Conservation (phyloP, 2,797 vertebrate species). For the Carapus acus region DNA sequence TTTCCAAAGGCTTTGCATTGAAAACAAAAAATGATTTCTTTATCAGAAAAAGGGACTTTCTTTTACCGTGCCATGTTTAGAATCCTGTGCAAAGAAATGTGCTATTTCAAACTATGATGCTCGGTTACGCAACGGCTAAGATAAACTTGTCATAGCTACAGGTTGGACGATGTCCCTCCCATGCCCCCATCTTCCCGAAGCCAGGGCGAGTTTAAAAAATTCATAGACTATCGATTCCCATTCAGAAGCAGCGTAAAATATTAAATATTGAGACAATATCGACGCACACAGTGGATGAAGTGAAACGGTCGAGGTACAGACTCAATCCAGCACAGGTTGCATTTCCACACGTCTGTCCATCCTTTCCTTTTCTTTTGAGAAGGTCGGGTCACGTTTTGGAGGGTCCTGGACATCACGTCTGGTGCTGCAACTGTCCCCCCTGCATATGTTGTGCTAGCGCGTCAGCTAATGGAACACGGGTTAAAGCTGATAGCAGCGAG, state of each 20-base stretch:
- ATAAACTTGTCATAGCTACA: constrained; percentile 51
- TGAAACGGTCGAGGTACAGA: constrained; percentile 50
- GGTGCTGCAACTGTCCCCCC: too few species aligned
- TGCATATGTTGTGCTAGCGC: not conserved
- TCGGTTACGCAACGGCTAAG: constrained; percentile 36
- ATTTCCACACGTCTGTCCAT: not conserved
- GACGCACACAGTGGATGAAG: constrained; percentile 46
- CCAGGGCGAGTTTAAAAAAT: constrained; percentile 68
- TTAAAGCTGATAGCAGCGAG: not conserved
- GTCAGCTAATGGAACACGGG: not conserved
- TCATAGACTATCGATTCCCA: constrained; percentile 74
- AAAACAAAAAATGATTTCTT: not conserved
- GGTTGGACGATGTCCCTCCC: constrained; percentile 48
- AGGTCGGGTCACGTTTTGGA: too few species aligned
- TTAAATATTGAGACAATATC: constrained; percentile 48
- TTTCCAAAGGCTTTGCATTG: too few species aligned
- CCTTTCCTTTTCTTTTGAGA: too few species aligned
- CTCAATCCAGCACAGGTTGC: constrained; percentile 31
- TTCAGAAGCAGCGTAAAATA: constrained; percentile 62
- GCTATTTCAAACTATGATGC: constrained; percentile 35
- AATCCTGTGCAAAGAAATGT: constrained; percentile 27
- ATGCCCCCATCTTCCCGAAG: too few species aligned
- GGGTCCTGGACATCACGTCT: too few species aligned
- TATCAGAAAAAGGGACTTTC: not conserved
- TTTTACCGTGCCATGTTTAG: not conserved